These are phyloP conservation scores for Echinops telfairi DNA, from an alignment of 2,113 vertebrate genomes.

Conservation along the genomic window DNA sequence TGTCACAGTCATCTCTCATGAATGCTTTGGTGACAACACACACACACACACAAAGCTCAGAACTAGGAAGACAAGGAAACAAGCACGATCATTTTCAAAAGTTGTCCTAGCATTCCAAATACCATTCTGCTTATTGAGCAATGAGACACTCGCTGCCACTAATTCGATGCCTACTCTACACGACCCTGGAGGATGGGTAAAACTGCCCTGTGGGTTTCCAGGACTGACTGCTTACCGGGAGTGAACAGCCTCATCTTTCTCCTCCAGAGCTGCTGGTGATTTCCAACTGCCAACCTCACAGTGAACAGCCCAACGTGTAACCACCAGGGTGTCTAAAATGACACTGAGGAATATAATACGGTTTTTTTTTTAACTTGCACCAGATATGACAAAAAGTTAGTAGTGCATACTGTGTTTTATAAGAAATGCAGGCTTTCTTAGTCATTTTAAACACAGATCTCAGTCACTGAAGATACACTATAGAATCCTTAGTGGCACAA, in stretches of 20 bases:
- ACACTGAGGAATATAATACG: not conserved
- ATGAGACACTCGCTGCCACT: too few species aligned
- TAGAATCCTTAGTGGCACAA: not conserved
- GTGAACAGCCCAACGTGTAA: too few species aligned
- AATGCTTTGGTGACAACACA: conserved; percentile 6
- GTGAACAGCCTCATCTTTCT: too few species aligned
- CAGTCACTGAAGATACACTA: not conserved
- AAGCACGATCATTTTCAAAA: not conserved
- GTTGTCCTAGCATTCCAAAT: conserved; percentile 28
- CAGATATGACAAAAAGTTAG: not conserved
- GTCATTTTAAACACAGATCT: conserved; percentile 21
- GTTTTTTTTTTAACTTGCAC: not conserved
- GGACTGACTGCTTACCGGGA: too few species aligned
- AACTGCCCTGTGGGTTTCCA: too few species aligned
- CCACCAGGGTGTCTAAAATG: too few species aligned
- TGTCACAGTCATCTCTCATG: not conserved
- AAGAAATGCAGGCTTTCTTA: not conserved
- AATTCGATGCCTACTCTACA: too few species aligned
- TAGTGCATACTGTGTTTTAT: not conserved
- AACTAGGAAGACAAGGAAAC: conserved; percentile 19
- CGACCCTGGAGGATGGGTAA: too few species aligned
- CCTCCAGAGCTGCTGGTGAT: too few species aligned
- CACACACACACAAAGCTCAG: not conserved
- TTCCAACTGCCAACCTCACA: too few species aligned
- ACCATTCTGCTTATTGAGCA: not conserved